These are phyloP conservation scores for Schizopygopsis malacanthus DNA, from an alignment of 2,797 vertebrate genomes.

Conservation along the genomic window DNA sequence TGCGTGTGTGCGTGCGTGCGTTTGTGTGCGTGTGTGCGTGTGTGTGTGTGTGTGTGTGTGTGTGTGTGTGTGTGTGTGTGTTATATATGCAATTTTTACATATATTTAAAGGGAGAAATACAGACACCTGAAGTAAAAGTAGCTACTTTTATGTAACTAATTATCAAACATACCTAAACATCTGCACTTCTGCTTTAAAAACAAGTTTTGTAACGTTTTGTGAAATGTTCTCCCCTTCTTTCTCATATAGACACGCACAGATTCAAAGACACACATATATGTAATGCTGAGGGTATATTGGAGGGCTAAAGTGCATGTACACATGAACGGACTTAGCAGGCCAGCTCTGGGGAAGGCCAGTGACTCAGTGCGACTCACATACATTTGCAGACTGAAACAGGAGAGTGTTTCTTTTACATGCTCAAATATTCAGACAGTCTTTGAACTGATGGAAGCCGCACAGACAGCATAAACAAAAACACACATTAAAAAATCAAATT, in stretches of 20 bases:
- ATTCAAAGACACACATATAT: not conserved
- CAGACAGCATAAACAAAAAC: constrained; percentile 51
- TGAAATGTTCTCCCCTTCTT: not conserved
- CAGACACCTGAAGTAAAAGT: too few relatives aligned
- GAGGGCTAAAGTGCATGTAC: not conserved
- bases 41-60: too few relatives aligned
- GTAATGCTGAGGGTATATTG: not conserved
- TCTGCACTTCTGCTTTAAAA: not conserved
- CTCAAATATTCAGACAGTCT: constrained; percentile 56
- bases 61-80: too few relatives aligned
- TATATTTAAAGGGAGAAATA: too few relatives aligned
- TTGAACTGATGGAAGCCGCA: constrained; percentile 33
- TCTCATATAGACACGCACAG: constrained; percentile 12
- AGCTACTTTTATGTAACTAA: not conserved
- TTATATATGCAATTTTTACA: too few relatives aligned
- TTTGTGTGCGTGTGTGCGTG: too few relatives aligned
- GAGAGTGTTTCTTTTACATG: constrained; percentile 37
- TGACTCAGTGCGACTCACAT: constrained; percentile 59
- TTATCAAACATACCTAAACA: not conserved
- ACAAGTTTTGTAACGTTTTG: too few relatives aligned
- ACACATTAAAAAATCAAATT: constrained; percentile 6
- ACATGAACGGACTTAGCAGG: constrained; percentile 10
- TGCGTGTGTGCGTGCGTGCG: too few relatives aligned
- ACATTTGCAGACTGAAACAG: constrained; percentile 34
- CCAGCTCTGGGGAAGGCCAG: constrained; percentile 56